Percentiles rank a stretch among this genome's conserved stretches.
Conservation (phyloP, 1,140 invertebrate genomes). For the Calephelis virginiensis region DNA sequence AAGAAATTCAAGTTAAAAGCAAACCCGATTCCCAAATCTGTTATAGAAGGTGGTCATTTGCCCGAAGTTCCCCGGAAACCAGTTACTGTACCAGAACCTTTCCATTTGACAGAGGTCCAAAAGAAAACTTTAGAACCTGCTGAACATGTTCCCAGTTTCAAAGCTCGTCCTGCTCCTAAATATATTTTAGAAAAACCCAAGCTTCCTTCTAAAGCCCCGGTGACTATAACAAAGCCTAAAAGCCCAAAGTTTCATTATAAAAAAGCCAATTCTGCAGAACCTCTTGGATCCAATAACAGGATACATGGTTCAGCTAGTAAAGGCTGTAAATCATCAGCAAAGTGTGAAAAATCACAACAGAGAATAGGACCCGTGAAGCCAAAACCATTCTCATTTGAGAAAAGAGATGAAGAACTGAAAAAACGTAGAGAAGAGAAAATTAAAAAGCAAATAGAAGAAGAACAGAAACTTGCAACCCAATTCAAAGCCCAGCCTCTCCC, state of each 20-base stretch:
- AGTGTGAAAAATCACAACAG: slow-evolving; percentile 35
- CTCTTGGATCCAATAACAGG: slow-evolving; percentile 34
- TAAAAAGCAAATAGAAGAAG: slow-evolving; percentile 57
- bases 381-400: slow-evolving; percentile 70
- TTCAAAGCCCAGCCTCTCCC: slow-evolving; percentile 71
- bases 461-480: slow-evolving; percentile 52
- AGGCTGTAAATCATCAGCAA: slow-evolving; percentile 31
- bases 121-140: slow-evolving; percentile 47
- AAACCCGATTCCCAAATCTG: slow-evolving; percentile 62
- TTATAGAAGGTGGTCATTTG: slow-evolving; percentile 54
- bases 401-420: slow-evolving; percentile 60
- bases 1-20: slow-evolving; percentile 68
- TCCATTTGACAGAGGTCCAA: slow-evolving; percentile 62
- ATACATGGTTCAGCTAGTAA: slow-evolving; percentile 21
- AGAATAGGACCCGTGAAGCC: slow-evolving; percentile 51
- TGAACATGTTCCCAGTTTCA: slow-evolving; percentile 46
- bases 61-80: slow-evolving; percentile 60
- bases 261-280: slow-evolving; percentile 39
- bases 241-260: slow-evolving; percentile 59
- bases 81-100: slow-evolving; percentile 60
- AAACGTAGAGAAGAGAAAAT: slow-evolving; percentile 58
- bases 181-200: slow-evolving; percentile 65
- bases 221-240: slow-evolving; percentile 45
- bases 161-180: slow-evolving; percentile 66
- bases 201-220: slow-evolving; percentile 42